Base-by-base conservation (phyloP, 1,140 invertebrate species). In the Melanaphis sacchari region DNA sequence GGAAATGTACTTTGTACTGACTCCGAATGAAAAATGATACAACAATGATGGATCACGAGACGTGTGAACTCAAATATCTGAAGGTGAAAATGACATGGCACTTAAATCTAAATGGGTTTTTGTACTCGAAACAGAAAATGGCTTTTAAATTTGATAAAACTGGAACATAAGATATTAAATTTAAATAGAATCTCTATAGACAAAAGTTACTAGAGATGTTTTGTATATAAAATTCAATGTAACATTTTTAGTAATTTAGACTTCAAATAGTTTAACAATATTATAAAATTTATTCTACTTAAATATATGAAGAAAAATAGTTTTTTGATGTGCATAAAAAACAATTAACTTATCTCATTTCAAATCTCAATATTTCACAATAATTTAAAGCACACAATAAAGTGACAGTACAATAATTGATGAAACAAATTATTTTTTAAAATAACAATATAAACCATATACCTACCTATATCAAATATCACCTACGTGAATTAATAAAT, bases 41-140 rank as follows among this genome's bases (percentile, higher is more conserved):
- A 82, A 82, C 90, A 91, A 46, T 91, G 90, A 91, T 91, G 54
- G 90, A 91, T 91, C 9, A 76, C 90, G 90, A 41, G 40, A 91
- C 90, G 66, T 91, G 90, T 91, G 90, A 91, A 81, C 59, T 81
- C 66, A n/a, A 46, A 81, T 82, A 66, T 43, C 41, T 66, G 1
- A 49, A 81, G 90, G 90, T 89, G 43, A 89, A 91, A 43, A 91
- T 76, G 54, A 82, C 54, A 82, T 76, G 41, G 40, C 90, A 91
- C 90, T 91, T 91, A 91, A 76, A 91, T 91, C 81, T 82, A 76
- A 76, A 91, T 91, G 66, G 66, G 89, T 66, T 91, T 91, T 91
- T 41, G 40, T 46, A 46, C 41, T 24, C 40, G 2, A 36, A 91
- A 82, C 66, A 91, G 18, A 91, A 91, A 91, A 91, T 82, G 66